phyloP scores from a whole-genome alignment of 2,113 vertebrate species.

The Callorhinus ursinus region DNA sequence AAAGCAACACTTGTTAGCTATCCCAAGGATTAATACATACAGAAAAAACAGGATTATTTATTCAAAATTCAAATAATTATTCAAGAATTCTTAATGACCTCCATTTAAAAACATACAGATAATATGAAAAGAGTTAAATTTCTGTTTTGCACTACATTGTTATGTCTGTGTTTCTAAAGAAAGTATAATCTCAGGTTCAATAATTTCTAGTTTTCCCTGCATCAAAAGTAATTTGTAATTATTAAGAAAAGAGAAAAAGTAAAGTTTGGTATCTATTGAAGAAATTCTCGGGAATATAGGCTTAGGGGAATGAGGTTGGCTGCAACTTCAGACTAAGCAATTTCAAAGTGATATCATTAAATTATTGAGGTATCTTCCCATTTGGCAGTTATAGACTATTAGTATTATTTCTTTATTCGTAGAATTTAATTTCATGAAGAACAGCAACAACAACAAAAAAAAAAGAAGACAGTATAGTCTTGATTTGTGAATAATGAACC shows the following conservation, averaged over 20 bases:
- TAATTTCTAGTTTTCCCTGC: not conserved
- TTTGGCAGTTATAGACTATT: not conserved
- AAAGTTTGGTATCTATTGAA: not conserved
- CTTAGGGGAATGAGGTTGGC: not conserved
- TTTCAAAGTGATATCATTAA: not conserved
- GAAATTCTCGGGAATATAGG: not conserved
- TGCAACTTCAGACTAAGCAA: not conserved
- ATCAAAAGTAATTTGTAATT: not conserved
- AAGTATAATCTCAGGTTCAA: not conserved
- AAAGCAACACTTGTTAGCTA: not conserved
- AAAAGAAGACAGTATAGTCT: not conserved
- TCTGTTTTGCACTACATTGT: not conserved
- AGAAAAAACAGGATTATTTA: not conserved
- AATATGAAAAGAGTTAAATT: not conserved
- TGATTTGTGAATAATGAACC: no score
- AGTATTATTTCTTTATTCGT: not conserved
- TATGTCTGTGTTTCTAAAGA: not conserved
- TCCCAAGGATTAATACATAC: not conserved
- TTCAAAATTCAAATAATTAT: not conserved
- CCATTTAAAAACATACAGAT: not conserved
- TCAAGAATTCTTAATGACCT: not conserved
- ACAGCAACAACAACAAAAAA: not conserved
- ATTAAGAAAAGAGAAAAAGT: not conserved
- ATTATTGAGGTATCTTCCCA: not conserved
- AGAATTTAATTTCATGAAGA: not conserved